A percentile compares a stretch with the other conserved stretches of the same genome.
These are phyloP conservation scores for Falcaria lacertinaria DNA, from an alignment of 2,888 invertebrate species.

Conservation along the genomic window DNA sequence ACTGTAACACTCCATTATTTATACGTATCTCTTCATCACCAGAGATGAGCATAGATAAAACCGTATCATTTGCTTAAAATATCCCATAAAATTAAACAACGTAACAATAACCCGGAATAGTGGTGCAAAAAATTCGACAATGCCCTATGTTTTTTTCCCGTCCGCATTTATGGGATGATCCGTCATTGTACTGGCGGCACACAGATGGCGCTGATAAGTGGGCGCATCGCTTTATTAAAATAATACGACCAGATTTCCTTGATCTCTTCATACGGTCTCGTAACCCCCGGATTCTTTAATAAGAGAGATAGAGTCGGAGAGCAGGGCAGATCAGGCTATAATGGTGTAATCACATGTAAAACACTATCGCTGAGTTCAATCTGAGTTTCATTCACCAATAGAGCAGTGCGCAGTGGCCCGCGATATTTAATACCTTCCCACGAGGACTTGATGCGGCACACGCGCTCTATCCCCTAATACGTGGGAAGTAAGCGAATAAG, in stretches of 20 bases:
- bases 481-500: conserved; percentile 40
- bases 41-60: conserved; percentile 65
- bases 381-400: conserved; percentile 56
- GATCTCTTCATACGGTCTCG: conserved; percentile 27
- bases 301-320: conserved; percentile 11
- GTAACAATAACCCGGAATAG: conserved; percentile 67
- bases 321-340: conserved; percentile 34
- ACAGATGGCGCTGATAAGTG: conserved; percentile 72
- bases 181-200: conserved; percentile 62
- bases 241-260: conserved; percentile 42
- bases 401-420: conserved; percentile 56
- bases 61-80: conserved; percentile 78
- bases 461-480: conserved; percentile 41
- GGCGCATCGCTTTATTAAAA: conserved; percentile 69
- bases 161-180: conserved; percentile 74
- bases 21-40: conserved; percentile 38
- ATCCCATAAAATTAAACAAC: conserved; percentile 73
- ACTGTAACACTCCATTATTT: not conserved
- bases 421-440: conserved; percentile 74
- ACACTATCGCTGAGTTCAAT: conserved; percentile 59
- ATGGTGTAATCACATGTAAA: conserved; percentile 38
- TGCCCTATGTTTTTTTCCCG: conserved; percentile 54
- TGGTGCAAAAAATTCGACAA: conserved; percentile 57
- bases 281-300: conserved; percentile 1
- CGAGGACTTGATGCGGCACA: conserved; percentile 56